Evolutionary conservation across 2,113 vertebrate genomes (phyloP), one percentile per base, ranked within the genome.

Genomic region (Mesembrinibis cayennensis): DNA sequence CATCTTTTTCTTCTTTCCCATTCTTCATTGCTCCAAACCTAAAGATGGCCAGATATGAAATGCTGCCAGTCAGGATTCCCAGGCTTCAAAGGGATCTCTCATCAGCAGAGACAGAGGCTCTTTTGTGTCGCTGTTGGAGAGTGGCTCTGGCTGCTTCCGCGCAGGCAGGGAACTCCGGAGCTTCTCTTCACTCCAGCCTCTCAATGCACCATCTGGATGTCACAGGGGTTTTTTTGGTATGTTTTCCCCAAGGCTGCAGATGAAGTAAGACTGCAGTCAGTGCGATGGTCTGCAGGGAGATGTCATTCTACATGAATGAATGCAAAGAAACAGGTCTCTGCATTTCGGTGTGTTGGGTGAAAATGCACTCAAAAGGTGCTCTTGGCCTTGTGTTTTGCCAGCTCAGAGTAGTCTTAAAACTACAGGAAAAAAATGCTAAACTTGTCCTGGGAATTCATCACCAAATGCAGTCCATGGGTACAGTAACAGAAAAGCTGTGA

Each of bases 21-120:
- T 81, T 86, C 94, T 96, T 96, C 86, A 42, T 76, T 87, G 61
- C 95, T 97, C 91, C 76, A 96, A 82, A 94, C 62, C 53, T 93
- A 96, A 88, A 97, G 97, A 98, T 97, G 95, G 85, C 70, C 95
- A 98, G 97, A 97, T 95, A 98, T 42, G 96, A 97, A 97, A 96
- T 88, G 93, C 71, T 98, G 97, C 96, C 96, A 89, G 59, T 93
- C 95, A 88, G 81, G 95, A 96, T 97, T 97, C 91, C 97, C 96
- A 86, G 58, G 90, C 97, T 98, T 98, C 98, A 98, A 98, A 98
- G 96, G 78, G 52, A 87, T 78, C 94, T 89, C 88, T 98, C 96
- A 81, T 63, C 79, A 76, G 81, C 55, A 44, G 62, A 49, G 76
- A 98, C 97, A 98, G 98, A 98, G 94, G 77, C 81, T 95, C 59